Evolutionary conservation across 2,113 vertebrate genomes (phyloP).

Genomic region (Colius striatus): DNA sequence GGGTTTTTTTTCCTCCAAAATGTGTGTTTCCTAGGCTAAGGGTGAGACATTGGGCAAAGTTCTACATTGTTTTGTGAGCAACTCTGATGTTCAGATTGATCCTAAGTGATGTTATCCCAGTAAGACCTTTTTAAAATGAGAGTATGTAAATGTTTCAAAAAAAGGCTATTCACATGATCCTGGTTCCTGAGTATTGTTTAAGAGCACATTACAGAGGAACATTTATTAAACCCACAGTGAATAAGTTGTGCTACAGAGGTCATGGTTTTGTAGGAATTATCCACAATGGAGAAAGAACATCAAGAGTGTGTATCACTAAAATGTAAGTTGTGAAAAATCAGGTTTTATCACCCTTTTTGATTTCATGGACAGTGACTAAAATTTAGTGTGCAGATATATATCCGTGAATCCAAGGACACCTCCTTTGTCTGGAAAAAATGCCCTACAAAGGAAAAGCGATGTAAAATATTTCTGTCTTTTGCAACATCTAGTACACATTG

Average conservation of each 20-base stretch:
- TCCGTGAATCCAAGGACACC: neutral
- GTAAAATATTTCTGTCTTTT: neutral
- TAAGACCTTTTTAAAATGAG: neutral
- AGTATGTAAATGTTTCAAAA: neutral
- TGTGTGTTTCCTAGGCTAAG: neutral
- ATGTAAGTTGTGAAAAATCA: neutral
- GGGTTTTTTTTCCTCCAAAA: neutral
- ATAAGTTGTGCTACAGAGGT: neutral
- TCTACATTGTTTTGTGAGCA: neutral
- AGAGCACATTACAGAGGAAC: neutral
- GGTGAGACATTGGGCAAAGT: neutral
- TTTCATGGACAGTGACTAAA: neutral
- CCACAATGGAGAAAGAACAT: neutral
- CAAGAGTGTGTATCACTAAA: neutral
- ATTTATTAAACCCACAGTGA: neutral
- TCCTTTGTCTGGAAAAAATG: neutral
- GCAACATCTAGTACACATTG: neutral
- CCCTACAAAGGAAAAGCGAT: neutral
- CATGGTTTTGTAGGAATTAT: neutral
- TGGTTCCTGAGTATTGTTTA: neutral
- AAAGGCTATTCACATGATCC: neutral
- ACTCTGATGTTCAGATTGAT: neutral
- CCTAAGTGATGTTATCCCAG: rapidly evolving
- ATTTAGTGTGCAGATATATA: neutral
- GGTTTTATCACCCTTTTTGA: neutral